Conservation (phyloP, 2,797 vertebrate species). For the Phalloptychus januarius region DNA sequence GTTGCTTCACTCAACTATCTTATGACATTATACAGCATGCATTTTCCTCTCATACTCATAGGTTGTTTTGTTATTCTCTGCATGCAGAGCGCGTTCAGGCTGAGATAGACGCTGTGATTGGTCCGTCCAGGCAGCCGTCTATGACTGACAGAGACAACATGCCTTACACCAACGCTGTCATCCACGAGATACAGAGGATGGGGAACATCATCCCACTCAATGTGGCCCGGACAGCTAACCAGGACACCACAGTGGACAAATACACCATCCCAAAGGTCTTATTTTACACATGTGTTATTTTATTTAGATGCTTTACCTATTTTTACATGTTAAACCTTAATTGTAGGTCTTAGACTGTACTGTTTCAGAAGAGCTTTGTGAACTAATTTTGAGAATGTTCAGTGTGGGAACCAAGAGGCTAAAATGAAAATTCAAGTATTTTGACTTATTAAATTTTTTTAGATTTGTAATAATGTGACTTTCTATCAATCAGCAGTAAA, state of each 20-base stretch:
- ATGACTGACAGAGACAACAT: slow-evolving; percentile 64
- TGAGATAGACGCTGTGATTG: slow-evolving; percentile 70
- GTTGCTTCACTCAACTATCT: not conserved
- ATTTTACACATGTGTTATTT: fast-evolving
- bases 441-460: not conserved
- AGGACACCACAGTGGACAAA: slow-evolving; percentile 67
- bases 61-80: slow-evolving; percentile 13
- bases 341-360: not conserved
- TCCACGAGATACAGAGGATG: slow-evolving; percentile 82
- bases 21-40: not conserved
- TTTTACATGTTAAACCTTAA: not conserved
- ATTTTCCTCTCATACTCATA: not conserved
- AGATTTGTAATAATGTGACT: not conserved
- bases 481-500: not conserved
- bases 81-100: slow-evolving; percentile 69
- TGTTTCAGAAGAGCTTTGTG: not conserved
- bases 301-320: not conserved
- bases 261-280: slow-evolving; percentile 84
- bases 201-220: slow-evolving; percentile 76
- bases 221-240: slow-evolving; percentile 25
- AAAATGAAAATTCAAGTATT: not conserved
- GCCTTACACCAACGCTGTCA: slow-evolving; percentile 73
- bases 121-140: slow-evolving; percentile 59
- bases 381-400: not conserved
- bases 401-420: not conserved